Conservation (phyloP, 1,140 invertebrate genomes). For the Bombus sylvicola region DNA sequence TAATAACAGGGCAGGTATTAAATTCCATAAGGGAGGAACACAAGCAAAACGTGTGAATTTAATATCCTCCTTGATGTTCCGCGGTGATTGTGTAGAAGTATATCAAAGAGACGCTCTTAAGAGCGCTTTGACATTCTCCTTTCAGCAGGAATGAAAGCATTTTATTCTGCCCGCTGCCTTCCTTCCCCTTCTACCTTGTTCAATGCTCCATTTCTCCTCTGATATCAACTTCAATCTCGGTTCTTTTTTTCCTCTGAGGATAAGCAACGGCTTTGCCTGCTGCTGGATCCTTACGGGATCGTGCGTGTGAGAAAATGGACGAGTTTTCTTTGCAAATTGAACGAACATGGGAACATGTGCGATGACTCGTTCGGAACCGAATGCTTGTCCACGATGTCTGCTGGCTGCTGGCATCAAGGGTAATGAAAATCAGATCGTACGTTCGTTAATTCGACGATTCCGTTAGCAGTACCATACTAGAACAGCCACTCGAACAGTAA, state of each 20-base stretch:
- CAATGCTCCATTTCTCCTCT: constrained; percentile 9
- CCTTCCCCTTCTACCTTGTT: background rate
- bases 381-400: too few species aligned
- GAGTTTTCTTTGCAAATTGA: constrained; percentile 4
- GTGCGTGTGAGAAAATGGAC: background rate
- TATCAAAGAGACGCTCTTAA: constrained; percentile 14
- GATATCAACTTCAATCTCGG: constrained; percentile 16
- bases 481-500: background rate
- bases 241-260: constrained; percentile 10
- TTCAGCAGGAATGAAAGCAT: constrained; percentile 27
- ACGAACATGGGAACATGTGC: background rate
- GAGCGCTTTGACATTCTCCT: constrained; percentile 29
- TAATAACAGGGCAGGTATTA: background rate
- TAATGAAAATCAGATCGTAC: constrained; percentile 18
- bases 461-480: background rate
- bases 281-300: background rate
- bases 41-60: constrained; percentile 18
- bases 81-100: constrained; percentile 4
- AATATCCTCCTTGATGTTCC: constrained; percentile 17
- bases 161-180: background rate
- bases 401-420: background rate
- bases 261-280: constrained; percentile 3
- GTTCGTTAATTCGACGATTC: background rate
- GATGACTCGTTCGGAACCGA: constrained; percentile 1
- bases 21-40: background rate